These are phyloP conservation scores for Epirrhoe alternata DNA, from an alignment of 2,888 invertebrate genomes.

Conservation along the genomic window DNA sequence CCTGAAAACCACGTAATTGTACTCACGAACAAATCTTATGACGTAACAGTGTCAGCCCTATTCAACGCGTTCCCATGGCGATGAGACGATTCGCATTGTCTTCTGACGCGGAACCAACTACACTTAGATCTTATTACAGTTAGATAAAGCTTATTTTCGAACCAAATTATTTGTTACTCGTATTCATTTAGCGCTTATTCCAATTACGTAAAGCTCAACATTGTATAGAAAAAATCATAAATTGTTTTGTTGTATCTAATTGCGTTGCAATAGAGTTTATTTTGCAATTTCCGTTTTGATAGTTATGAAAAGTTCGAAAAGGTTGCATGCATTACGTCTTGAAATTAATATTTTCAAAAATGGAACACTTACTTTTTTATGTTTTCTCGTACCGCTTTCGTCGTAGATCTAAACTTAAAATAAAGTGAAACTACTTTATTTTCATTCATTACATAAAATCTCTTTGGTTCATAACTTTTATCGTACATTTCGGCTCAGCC, in stretches of 20 bases:
- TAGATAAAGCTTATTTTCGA: constrained; percentile 12
- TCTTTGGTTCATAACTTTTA: background rate
- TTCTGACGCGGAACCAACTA: constrained; percentile 64
- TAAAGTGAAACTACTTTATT: too few relatives aligned
- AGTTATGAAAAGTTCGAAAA: background rate
- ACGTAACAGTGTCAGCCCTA: constrained; percentile 55
- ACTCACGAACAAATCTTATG: constrained; percentile 36
- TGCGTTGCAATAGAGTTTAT: constrained; percentile 23
- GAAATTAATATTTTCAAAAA: background rate
- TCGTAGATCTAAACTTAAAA: too few relatives aligned
- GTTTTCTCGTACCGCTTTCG: too few relatives aligned
- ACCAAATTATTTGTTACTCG: background rate
- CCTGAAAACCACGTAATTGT: constrained; percentile 28
- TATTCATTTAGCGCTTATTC: constrained; percentile 23
- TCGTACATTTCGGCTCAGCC: background rate
- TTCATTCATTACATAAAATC: too few relatives aligned
- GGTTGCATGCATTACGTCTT: background rate
- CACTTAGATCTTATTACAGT: constrained; percentile 15
- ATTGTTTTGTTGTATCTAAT: constrained; percentile 8
- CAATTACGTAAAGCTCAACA: constrained; percentile 7
- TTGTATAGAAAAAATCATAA: background rate
- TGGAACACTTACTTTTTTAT: background rate
- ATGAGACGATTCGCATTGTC: constrained; percentile 71
- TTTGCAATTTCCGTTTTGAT: constrained; percentile 19
- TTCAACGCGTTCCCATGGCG: constrained; percentile 68